Evolutionary conservation across 2,113 vertebrate genomes (phyloP), one percentile per base, ranked within the genome.

Genomic region (Ascaphus truei): DNA sequence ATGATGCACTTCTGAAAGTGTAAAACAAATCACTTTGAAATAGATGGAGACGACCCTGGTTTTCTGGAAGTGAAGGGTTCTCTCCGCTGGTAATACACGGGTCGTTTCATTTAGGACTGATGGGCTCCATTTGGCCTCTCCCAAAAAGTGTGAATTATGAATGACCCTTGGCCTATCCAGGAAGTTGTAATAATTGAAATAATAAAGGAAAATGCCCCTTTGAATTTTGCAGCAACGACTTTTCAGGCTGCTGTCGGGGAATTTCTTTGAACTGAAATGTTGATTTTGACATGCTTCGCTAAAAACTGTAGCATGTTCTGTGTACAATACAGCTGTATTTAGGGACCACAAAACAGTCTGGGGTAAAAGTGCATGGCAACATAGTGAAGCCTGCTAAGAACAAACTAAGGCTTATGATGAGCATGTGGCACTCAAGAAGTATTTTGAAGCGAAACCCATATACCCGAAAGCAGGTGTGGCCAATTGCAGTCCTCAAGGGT

Each of bases 121-220:
- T 83, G 82, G 82, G 81, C 79, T 84, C 75, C 75, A 71, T 88
- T 90, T 88, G 83, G 87, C 83, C 85, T 88, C 81, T 69, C 77
- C 80, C 81, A 88, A 88, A 86, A 87, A 85, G 85, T 61, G 79
- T 89, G 89, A 90, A 85, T 91, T 91, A 89, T 88, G 86, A 85
- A 84, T 36, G 83, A 85, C 86, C 86, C 86, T 86, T 82, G 81
- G 86, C 88, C 86, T 85, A 76, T 79, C 60, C 85, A 89, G 88
- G 87, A 92, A 91, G 86, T 88, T 86, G 80, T 89, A 89, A 86
- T 89, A 89, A 89, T 84, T 86, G 84, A 84, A 91, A 88, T 89
- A 87, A 88, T 85, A 88, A 82, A 72, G 56, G 78, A 81, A 86
- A 88, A 69, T 48, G 77, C 86, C 85, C 79, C 83, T 41, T 58